Base-by-base conservation (phyloP, 2,113 vertebrate genomes). In the Hepsetus odoe region DNA sequence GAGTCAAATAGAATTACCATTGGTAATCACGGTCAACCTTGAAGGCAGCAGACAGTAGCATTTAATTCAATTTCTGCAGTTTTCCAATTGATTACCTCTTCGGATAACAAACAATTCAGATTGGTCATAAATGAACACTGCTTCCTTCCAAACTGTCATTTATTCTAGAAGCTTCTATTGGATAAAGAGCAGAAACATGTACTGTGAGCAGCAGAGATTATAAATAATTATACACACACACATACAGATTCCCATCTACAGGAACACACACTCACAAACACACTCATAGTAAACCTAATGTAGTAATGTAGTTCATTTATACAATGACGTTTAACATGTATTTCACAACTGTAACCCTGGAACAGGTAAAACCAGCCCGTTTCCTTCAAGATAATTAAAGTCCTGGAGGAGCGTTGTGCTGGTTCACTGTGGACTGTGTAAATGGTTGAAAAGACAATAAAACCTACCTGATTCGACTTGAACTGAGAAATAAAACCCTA, bases 1-100 rank as follows among this genome's bases (percentile, higher is more conserved):
- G 89, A 89, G 90, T 92, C 89, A 90, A 89, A 90, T 84, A 84
- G 89, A 91, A 92, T 91, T 89, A 89, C 86, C 86, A 84, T 82
- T 89, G 86, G 82, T 79, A 87, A 89, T 89, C 87, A 88, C 16
- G 32, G n/a, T 28, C 51, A 66, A 68, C 58, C 68, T 87, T 88
- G 82, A 89, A 86, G 82, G 84, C 84, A 90, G 90, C 82, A 87
- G 87, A 87, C 81, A 88, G 85, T 56, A 70, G 40, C 72, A 78
- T 82, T 85, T 70, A 81, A 86, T 91, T 92, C 88, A 90, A 90
- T 92, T 88, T 90, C 71, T 85, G 76, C 83, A 84, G 75, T 84
- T 89, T 89, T 88, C 74, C 85, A 80, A 78, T 82, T 81, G 89
- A 90, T 92, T 87, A 87, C 84, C 70, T 83, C 87, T 86, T 87